phyloP scores from a whole-genome alignment of 2,113 vertebrate species.

The Dicrurus megarhynchus region DNA sequence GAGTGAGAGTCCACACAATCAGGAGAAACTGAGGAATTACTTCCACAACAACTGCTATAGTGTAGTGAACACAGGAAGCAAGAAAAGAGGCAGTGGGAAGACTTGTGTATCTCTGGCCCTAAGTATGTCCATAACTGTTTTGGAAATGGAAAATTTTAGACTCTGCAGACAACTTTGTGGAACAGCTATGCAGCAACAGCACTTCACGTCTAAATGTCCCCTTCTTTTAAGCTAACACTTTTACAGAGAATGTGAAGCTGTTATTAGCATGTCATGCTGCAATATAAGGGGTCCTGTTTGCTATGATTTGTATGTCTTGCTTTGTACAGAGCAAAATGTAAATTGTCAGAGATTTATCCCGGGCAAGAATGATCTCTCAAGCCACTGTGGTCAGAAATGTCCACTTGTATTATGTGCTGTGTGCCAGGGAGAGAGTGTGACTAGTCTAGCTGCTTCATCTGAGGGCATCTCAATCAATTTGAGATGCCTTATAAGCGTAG shows the following conservation, averaged over 20 bases:
- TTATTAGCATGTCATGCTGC: not conserved
- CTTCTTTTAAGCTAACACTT: not conserved
- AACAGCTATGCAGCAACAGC: not conserved
- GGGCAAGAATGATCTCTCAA: not conserved
- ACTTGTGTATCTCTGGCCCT: not conserved
- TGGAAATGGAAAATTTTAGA: not conserved
- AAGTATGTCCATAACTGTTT: not conserved
- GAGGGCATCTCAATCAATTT: not conserved
- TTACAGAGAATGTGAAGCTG: not conserved
- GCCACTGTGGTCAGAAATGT: not conserved
- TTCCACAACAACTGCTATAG: rapidly evolving
- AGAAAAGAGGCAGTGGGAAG: not conserved
- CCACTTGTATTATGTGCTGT: rapidly evolving
- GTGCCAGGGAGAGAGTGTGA: not conserved
- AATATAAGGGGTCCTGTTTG: not conserved
- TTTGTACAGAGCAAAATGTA: not conserved
- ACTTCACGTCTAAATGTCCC: not conserved
- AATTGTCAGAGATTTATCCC: not conserved
- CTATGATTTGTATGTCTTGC: not conserved
- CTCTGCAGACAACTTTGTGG: not conserved
- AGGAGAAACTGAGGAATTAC: not conserved
- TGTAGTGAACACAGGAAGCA: not conserved
- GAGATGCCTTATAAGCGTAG: rapidly evolving
- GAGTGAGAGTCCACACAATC: not conserved
- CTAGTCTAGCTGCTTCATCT: not conserved